phyloP scores from a whole-genome alignment of 2,113 vertebrate species.

The Muscicapa adusta region DNA sequence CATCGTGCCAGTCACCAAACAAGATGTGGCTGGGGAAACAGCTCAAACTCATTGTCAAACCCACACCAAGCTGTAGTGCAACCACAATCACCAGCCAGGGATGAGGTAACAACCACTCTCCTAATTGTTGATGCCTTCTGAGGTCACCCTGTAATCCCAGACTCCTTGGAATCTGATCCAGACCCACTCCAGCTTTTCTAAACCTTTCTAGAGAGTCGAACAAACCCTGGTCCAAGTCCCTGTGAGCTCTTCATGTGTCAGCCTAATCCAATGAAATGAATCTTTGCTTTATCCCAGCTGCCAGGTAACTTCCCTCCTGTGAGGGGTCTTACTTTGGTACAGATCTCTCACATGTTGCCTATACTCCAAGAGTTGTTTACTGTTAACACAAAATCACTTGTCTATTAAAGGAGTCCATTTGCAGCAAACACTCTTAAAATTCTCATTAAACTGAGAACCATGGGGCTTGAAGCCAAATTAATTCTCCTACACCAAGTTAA shows the following conservation, averaged over 20 bases:
- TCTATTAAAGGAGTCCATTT: not conserved
- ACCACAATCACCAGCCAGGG: not conserved
- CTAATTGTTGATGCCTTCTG: not conserved
- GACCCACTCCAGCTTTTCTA: not conserved
- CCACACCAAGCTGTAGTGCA: not conserved
- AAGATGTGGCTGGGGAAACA: not conserved
- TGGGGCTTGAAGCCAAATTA: constrained; percentile 15
- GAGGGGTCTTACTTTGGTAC: not conserved
- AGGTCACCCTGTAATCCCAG: not conserved
- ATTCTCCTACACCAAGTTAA: constrained; percentile 18
- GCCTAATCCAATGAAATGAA: not conserved
- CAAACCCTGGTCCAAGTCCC: not conserved
- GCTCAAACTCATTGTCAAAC: not conserved
- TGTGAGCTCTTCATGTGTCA: not conserved
- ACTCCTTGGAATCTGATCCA: not conserved
- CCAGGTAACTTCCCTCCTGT: not conserved
- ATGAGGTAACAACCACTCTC: not conserved
- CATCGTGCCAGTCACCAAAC: not conserved
- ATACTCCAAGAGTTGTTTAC: not conserved
- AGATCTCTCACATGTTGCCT: not conserved
- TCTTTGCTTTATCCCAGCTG: not conserved
- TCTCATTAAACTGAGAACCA: constrained; percentile 23
- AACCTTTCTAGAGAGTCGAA: not conserved
- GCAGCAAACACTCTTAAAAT: not conserved
- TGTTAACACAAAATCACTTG: not conserved